Percentiles rank a stretch among this genome's conserved stretches.
phyloP scores from a whole-genome alignment of 2,888 invertebrate species.

The Kuschelorhynchus macadamiae region DNA sequence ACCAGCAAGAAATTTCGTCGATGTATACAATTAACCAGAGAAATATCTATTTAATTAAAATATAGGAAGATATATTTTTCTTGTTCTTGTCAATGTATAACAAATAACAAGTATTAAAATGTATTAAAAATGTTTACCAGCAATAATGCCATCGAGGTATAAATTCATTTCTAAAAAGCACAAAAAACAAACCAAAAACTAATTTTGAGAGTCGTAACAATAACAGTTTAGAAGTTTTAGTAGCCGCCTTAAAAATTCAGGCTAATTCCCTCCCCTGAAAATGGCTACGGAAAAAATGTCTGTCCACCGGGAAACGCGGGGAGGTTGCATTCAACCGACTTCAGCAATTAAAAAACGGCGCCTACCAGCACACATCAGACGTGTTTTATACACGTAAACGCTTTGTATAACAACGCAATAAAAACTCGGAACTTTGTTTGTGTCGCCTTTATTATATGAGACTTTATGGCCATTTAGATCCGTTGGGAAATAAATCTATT shows the following conservation, averaged over 20 bases:
- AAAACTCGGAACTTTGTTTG: conserved; percentile 38
- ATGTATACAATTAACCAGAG: no score
- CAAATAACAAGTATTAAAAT: no score
- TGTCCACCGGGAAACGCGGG: conserved; percentile 63
- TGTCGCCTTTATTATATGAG: conserved; percentile 25
- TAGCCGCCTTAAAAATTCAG: conserved; percentile 58
- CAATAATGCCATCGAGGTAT: no score
- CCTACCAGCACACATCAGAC: conserved; percentile 44
- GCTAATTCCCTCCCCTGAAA: conserved; percentile 62
- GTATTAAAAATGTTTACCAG: no score
- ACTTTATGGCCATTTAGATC: conserved; percentile 23
- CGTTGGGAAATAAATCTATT: conserved; percentile 20
- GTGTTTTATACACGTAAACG: conserved; percentile 43
- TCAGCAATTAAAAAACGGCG: conserved; percentile 62
- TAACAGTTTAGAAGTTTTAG: background rate
- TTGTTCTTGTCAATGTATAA: no score
- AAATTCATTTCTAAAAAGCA: no score
- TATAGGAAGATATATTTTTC: no score
- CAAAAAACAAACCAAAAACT: no score
- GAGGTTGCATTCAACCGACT: conserved; percentile 33
- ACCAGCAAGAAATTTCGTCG: no score
- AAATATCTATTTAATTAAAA: no score
- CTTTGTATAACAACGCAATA: conserved; percentile 48
- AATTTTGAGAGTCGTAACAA: no score
- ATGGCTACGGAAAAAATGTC: conserved; percentile 65